A percentile compares a stretch with the other conserved stretches of the same genome.
Evolutionary conservation across 2,797 vertebrate genomes (phyloP).

Genomic region (Lacerta agilis): DNA sequence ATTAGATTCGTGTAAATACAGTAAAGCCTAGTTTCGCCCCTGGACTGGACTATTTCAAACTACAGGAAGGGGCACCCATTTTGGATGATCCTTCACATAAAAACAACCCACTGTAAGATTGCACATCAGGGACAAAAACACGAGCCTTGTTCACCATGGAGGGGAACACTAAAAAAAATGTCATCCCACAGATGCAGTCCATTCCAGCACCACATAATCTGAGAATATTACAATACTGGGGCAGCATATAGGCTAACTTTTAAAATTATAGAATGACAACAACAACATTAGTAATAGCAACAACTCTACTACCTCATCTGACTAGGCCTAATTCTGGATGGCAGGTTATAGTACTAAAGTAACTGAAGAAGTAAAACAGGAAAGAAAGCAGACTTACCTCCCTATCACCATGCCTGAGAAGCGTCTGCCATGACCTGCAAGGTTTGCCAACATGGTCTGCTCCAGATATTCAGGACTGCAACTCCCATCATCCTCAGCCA

Average conservation of each 20-base stretch:
- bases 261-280: no score
- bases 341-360: neutral
- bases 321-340: neutral
- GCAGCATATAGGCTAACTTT: no score
- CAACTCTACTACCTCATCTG: neutral
- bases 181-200: neutral
- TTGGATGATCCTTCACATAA: neutral
- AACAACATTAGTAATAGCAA: no score
- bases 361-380: neutral
- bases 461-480: no score
- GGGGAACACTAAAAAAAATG: neutral
- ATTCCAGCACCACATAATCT: no score
- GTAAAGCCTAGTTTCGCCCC: no score
- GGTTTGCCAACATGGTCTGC: no score
- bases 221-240: no score
- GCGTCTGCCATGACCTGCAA: neutral
- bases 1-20: no score
- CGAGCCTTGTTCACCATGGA: neutral
- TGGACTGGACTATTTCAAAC: neutral
- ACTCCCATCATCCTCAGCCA: no score
- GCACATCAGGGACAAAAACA: no score
- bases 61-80: neutral
- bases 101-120: neutral
- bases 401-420: neutral
- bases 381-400: neutral